Base-by-base conservation (phyloP, 2,797 vertebrate species). In the Rachycentron canadum region DNA sequence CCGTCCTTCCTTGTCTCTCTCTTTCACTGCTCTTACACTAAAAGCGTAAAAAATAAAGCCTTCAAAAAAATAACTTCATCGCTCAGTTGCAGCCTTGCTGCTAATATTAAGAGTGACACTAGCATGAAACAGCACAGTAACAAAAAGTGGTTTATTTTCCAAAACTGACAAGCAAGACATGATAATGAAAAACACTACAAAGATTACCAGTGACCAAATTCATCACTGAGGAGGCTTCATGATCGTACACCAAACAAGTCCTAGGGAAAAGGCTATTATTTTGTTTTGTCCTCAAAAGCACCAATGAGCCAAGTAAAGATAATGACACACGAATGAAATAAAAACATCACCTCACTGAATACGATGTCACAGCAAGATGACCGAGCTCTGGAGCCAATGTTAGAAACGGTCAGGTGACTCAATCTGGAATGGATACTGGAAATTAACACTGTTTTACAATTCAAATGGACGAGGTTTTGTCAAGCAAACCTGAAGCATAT, bases 141-240 rank as follows among this genome's bases (percentile, higher is more conserved):
- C 92, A 92, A 94, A 93, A 91, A 86, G 69, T 89, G 77, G 79
- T 93, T 94, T 93, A 94, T 91, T 94, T 21, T 92, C 83, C 86
- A 91, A 92, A 94, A 91, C 78, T 26, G 60, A 92, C 86, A 78
- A 92, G 88, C 88, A 91, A 92, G 86, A 93, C 74, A 73, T 64
- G 52, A 16, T 58, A 47, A 79, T 83, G 80, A 84, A 83, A 89
- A 88, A 86, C 84, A 89, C 83, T 73, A 89, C 83, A 75, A 86
- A 81, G 75, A 83, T 77, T 73, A 90, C 81, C 60, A 74, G 76
- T 65, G 73, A 77, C 21, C 57, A 79, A 89, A 74, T 38, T 1
- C 83, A 82, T 69, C 73, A 88, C 80, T 68, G 76, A 81, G 62
- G 45, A 79, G 3, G 14, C 25, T 76, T 82, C 5, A 16, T 53